Evolutionary conservation across 2,888 invertebrate genomes (phyloP), one percentile per base, ranked within the genome.

Genomic region (Chaitophorus viminalis): DNA sequence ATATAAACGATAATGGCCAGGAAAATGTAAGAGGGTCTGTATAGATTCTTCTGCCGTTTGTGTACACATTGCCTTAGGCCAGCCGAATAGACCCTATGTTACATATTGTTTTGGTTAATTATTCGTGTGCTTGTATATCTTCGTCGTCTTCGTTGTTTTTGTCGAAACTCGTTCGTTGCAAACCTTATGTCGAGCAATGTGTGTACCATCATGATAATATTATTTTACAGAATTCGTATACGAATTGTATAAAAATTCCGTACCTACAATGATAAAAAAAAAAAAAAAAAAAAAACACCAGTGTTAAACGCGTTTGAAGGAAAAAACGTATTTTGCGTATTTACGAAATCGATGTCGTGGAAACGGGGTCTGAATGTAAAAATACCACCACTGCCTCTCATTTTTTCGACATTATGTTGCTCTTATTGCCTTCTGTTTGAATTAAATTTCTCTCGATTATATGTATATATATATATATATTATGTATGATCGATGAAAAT

Each of bases 91-190:
- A 39, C 21, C 39, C n/a, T 85, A n/a, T n/a, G n/a, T n/a, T n/a
- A n/a, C n/a, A n/a, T n/a, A n/a, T n/a, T 76, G 31, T 84, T 84
- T 68, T 52, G n/a, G 76, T 85, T 85, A 77, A 77, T 85, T 77
- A 85, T 52, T 77, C 31, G 25, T 31, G 65, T 83, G 75, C 18
- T 17, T 14, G 29, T n/a, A 8, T 70, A 29, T 31, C 33, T 17
- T 25, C n/a, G 4, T 3, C 60, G 36, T 77, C 54, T 21, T 33
- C 52, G 54, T 21, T 14, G 31, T 70, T 54, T 21, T 54, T 18
- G 31, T 77, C 18, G 54, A n/a, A 52, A 76, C 1, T 76, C 11
- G 70, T 29, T 70, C 11, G 4, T 70, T 70, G 1, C 9, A 70
- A 31, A 70, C 3, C 6, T 8, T n/a, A 68, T 29, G 29, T 68